Evolutionary conservation across 2,888 invertebrate species (phyloP).

Genomic region (Cantharis lateralis): DNA sequence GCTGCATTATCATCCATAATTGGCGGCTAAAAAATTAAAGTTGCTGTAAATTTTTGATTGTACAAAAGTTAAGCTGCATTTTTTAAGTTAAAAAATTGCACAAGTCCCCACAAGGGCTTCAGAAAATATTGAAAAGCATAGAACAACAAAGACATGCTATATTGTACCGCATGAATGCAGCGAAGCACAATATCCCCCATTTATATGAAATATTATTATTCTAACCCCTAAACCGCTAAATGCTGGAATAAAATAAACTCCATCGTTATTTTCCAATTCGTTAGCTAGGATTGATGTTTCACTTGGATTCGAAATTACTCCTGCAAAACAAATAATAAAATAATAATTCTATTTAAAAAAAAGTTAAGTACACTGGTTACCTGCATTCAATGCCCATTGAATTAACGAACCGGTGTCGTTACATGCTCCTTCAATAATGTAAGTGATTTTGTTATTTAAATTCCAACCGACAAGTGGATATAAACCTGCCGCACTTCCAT

Average conservation of each 20-base stretch:
- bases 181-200: conserved; percentile 11
- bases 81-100: too few relatives aligned
- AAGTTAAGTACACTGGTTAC: conserved; percentile 50
- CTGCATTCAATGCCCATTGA: conserved; percentile 79
- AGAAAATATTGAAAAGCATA: background rate
- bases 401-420: conserved; percentile 88
- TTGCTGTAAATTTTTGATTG: background rate
- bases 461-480: conserved; percentile 94
- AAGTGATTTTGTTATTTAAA: conserved; percentile 64
- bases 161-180: conserved; percentile 21
- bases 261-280: conserved; percentile 72
- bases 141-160: conserved; percentile 9
- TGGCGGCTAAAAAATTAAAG: conserved; percentile 72
- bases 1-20: conserved; percentile 85
- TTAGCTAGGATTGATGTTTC: conserved; percentile 71
- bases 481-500: conserved; percentile 81
- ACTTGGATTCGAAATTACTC: conserved; percentile 66
- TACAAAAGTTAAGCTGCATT: background rate
- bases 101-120: background rate
- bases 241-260: conserved; percentile 86
- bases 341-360: background rate
- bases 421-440: conserved; percentile 84
- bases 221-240: conserved; percentile 85
- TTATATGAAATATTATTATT: conserved; percentile 15
- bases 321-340: conserved; percentile 49